Conservation (phyloP, 2,113 vertebrate genomes). For the Nerophis lumbriciformis region DNA sequence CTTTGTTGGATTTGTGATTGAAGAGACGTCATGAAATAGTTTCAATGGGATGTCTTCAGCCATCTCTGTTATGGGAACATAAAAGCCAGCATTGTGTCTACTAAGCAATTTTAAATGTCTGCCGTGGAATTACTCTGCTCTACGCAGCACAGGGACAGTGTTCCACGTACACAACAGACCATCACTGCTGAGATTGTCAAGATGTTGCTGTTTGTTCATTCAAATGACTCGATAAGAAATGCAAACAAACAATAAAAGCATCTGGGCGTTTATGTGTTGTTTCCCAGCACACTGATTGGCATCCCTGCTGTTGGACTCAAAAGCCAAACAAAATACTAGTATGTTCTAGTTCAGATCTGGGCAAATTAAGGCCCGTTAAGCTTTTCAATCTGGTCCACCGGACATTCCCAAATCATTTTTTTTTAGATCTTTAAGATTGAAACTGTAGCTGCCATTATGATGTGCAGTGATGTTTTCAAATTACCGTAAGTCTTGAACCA, state of each 20-base stretch:
- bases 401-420: no score
- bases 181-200: neutral
- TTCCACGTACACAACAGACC: conserved; percentile 9
- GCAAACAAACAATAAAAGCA: neutral
- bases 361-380: no score
- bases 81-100: conserved; percentile 45
- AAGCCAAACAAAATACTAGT: conserved; percentile 9
- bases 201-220: neutral
- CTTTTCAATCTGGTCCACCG: no score
- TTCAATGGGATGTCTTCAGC: conserved; percentile 18
- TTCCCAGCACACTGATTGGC: neutral
- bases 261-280: neutral
- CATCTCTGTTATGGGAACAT: conserved; percentile 33
- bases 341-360: no score
- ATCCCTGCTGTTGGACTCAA: conserved; percentile 13
- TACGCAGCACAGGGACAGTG: neutral
- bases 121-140: conserved; percentile 17
- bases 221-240: no score
- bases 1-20: conserved; percentile 4
- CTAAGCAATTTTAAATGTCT: conserved; percentile 17
- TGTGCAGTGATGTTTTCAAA: no score
- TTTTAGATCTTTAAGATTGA: no score
- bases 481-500: no score
- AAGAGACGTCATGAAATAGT: conserved; percentile 15
- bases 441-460: no score